phyloP scores from a whole-genome alignment of 1,140 invertebrate genomes.

The Hormaphis cornu region DNA sequence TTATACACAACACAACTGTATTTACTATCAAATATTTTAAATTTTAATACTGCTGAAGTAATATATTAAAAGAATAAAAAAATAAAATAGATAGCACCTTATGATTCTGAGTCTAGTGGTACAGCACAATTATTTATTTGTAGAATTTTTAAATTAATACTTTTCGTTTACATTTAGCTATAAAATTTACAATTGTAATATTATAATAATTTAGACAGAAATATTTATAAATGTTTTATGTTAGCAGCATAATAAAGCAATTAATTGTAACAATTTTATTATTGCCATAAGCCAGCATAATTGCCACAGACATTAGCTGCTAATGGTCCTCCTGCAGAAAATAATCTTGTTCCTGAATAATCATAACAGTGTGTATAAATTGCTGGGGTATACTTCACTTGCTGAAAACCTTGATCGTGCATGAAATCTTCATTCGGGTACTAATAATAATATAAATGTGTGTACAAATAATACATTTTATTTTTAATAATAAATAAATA shows the following conservation, averaged over 20 bases:
- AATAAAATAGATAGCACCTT: no score
- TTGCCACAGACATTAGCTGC: constrained; percentile 82
- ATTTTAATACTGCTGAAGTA: no score
- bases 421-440: constrained; percentile 69
- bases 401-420: constrained; percentile 62
- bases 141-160: no score
- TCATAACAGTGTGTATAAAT: constrained; percentile 96
- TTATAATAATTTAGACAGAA: no score
- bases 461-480: background rate
- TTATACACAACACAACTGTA: no score
- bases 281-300: constrained; percentile 64
- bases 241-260: background rate
- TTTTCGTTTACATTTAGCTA: no score
- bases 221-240: background rate
- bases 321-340: constrained; percentile 87
- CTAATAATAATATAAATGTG: constrained; percentile 44
- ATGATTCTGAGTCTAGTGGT: no score
- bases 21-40: no score
- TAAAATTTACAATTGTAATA: no score
- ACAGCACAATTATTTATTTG: no score
- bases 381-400: constrained; percentile 79
- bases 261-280: constrained; percentile 37
- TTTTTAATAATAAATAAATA: background rate
- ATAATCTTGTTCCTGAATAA: constrained; percentile 76
- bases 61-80: no score